Conservation (phyloP, 2,113 vertebrate genomes). For the Coturnix japonica region DNA sequence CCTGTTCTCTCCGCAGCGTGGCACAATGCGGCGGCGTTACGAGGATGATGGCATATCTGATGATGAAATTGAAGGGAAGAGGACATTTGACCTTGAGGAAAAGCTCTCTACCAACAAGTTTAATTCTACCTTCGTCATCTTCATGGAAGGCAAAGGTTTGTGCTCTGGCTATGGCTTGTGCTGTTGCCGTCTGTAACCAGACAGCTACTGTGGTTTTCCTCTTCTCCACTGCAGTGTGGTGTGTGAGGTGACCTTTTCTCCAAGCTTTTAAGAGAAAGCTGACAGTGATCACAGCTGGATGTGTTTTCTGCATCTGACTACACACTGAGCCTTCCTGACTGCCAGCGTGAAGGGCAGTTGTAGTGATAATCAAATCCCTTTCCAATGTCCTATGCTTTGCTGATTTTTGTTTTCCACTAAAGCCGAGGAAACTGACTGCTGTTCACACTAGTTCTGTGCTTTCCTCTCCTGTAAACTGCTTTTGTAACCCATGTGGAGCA, state of each 20-base stretch:
- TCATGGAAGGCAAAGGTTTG: conserved; percentile 97
- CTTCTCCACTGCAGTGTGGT: neutral
- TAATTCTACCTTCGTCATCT: conserved; percentile 87
- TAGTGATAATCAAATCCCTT: neutral
- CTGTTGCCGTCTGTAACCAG: neutral
- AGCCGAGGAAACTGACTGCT: neutral
- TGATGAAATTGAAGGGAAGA: conserved; percentile 97
- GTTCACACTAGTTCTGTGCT: neutral
- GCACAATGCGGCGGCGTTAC: conserved; percentile 92
- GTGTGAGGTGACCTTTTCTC: neutral
- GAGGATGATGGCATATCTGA: conserved; percentile 98
- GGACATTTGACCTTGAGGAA: conserved; percentile 94
- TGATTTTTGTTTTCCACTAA: neutral
- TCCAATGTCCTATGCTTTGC: neutral
- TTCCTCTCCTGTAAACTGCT: neutral
- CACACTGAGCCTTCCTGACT: neutral
- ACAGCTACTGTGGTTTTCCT: neutral
- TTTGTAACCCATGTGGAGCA: neutral
- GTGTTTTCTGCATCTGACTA: neutral
- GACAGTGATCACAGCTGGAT: neutral
- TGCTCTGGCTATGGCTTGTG: neutral
- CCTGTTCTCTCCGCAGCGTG: conserved; percentile 80
- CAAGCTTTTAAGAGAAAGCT: neutral
- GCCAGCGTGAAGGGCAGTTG: neutral
- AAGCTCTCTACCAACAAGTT: conserved; percentile 89